Conservation (phyloP, 2,888 invertebrate genomes). For the Ennomos fuscantarius region DNA sequence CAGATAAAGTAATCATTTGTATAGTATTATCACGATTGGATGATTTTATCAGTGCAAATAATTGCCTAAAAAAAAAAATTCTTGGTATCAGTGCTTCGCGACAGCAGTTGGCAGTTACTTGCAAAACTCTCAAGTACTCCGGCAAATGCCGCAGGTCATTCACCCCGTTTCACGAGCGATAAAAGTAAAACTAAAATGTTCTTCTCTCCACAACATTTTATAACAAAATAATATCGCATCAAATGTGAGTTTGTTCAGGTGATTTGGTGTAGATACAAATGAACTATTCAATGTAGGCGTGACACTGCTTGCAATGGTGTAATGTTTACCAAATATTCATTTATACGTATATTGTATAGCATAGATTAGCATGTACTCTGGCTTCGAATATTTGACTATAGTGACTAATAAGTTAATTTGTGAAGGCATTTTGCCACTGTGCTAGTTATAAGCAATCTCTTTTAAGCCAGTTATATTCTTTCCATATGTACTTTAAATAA, state of each 20-base stretch:
- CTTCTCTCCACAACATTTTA: slow-evolving; percentile 57
- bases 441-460: background rate
- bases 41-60: slow-evolving; percentile 18
- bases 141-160: slow-evolving; percentile 50
- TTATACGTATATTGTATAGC: background rate
- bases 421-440: too few species aligned
- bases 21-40: too few species aligned
- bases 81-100: slow-evolving; percentile 29
- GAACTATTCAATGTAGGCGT: background rate
- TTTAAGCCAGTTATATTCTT: background rate
- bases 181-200: slow-evolving; percentile 78
- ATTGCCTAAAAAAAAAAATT: too few species aligned
- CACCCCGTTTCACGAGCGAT: slow-evolving; percentile 64
- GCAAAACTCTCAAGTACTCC: slow-evolving; percentile 56
- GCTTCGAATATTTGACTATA: background rate
- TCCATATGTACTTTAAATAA: too few species aligned
- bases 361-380: too few species aligned
- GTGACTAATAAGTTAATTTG: background rate
- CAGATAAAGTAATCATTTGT: too few species aligned
- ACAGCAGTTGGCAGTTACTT: slow-evolving; percentile 45
- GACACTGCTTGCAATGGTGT: background rate
- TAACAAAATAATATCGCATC: slow-evolving; percentile 48
- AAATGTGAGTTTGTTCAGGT: slow-evolving; percentile 42
- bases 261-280: slow-evolving; percentile 7
- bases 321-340: background rate